phyloP scores from a whole-genome alignment of 2,113 vertebrate species.

The Sprattus sprattus region DNA sequence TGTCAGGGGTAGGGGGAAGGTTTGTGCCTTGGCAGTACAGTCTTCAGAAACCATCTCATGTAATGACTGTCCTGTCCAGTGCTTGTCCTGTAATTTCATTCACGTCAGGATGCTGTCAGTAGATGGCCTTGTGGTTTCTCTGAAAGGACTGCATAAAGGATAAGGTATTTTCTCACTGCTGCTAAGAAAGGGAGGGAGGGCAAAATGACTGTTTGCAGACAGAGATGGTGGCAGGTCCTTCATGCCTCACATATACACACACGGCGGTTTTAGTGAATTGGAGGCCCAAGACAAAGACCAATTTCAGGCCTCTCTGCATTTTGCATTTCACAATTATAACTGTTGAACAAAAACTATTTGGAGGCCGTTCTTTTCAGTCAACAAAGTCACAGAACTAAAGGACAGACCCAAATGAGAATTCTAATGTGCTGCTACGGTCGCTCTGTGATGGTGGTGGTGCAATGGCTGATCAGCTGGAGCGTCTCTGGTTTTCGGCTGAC shows the following conservation, averaged over 20 bases:
- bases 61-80: constrained; percentile 3
- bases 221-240: no score
- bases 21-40: neutral
- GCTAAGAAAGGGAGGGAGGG: neutral
- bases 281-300: no score
- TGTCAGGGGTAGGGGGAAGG: neutral
- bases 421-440: no score
- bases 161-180: neutral
- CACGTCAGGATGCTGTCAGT: neutral
- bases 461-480: no score
- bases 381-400: no score
- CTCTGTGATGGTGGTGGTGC: no score
- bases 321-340: no score
- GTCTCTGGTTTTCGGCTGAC: no score
- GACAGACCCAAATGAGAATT: no score
- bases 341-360: no score
- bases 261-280: neutral
- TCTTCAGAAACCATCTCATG: neutral
- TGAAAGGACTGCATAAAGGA: neutral
- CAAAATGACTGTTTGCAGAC: neutral
- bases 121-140: neutral
- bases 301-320: no score
- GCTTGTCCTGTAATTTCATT: neutral
- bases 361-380: no score
- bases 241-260: neutral